Percentiles rank a stretch among this genome's conserved stretches.
Evolutionary conservation across 2,797 vertebrate species (phyloP).

Genomic region (Mus spretus): DNA sequence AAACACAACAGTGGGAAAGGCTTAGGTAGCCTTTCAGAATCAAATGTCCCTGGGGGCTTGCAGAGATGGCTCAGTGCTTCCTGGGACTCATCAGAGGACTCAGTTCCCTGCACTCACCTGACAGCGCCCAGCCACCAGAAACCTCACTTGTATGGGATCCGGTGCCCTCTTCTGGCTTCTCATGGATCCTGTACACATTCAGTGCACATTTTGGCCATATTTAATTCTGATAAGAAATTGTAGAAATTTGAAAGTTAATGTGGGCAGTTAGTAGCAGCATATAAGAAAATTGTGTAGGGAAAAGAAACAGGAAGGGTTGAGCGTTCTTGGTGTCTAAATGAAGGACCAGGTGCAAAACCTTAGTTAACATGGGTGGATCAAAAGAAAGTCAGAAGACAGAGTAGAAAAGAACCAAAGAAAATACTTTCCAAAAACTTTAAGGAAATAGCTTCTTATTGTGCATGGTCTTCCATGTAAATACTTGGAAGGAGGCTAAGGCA

Average conservation of each 20-base stretch:
- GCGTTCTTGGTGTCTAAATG: neutral
- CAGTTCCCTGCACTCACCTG: neutral
- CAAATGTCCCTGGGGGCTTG: neutral
- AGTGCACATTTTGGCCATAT: neutral
- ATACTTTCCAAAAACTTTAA: neutral
- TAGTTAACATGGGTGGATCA: fast-evolving
- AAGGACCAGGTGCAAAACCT: neutral
- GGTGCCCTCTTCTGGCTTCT: neutral
- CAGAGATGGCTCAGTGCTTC: neutral
- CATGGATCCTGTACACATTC: neutral
- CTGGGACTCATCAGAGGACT: neutral
- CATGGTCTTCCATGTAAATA: neutral
- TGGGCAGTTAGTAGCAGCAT: neutral
- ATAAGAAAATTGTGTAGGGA: slow-evolving; percentile 55
- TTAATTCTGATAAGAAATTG: slow-evolving; percentile 23
- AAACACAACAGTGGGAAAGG: neutral
- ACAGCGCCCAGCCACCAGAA: neutral
- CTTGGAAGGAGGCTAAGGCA: neutral
- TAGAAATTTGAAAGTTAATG: neutral
- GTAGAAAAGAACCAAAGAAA: neutral
- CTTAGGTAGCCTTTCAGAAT: neutral
- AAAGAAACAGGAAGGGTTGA: neutral
- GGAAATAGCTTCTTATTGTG: neutral
- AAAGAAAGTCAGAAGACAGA: slow-evolving; percentile 30
- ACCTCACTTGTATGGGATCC: neutral